Percentiles rank a stretch among this genome's conserved stretches.
Evolutionary conservation across 2,797 vertebrate genomes (phyloP).

Genomic region (Bradypus variegatus): DNA sequence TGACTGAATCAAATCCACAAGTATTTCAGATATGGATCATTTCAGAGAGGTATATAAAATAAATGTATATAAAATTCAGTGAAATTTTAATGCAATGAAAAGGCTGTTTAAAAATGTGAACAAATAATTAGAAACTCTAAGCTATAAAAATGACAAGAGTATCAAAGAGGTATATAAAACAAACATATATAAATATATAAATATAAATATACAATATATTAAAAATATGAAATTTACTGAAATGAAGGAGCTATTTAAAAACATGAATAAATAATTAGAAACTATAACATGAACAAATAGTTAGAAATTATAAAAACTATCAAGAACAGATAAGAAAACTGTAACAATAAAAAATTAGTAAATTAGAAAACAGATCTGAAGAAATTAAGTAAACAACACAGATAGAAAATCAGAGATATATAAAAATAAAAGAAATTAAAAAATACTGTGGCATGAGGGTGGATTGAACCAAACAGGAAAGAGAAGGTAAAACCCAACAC

Average conservation of each 20-base stretch:
- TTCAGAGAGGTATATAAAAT: neutral
- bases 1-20: neutral
- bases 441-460: neutral
- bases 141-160: neutral
- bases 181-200: neutral
- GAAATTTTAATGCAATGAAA: neutral
- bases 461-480: neutral
- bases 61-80: neutral
- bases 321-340: neutral
- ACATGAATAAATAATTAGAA: too few relatives aligned
- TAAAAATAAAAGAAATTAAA: neutral
- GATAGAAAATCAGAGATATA: neutral
- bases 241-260: neutral
- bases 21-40: neutral
- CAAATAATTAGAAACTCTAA: neutral
- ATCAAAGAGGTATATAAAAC: neutral
- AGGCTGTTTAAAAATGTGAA: neutral
- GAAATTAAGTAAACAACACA: neutral
- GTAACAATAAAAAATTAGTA: neutral
- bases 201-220: neutral
- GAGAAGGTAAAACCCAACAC: neutral
- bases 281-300: neutral
- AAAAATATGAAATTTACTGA: neutral
- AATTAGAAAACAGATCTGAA: neutral
- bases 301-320: neutral